Evolutionary conservation across 2,113 vertebrate genomes (phyloP).

Genomic region (Phyllostomus discolor): DNA sequence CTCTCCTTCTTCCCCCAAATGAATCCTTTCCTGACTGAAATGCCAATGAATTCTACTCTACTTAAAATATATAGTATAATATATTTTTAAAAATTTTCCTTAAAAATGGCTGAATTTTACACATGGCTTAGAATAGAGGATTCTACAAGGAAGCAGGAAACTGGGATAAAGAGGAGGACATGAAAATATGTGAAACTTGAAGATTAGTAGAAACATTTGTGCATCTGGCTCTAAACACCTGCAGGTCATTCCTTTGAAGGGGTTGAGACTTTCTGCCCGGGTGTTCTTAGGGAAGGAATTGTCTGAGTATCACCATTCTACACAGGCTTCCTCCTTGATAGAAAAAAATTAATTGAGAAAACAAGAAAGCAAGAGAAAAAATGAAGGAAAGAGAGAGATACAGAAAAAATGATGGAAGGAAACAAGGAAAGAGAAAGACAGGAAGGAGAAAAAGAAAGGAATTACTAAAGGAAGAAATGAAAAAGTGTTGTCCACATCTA

Average conservation of each 20-base stretch:
- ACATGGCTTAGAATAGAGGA: background rate
- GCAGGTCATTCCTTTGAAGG: background rate
- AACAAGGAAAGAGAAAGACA: background rate
- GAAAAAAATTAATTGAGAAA: background rate
- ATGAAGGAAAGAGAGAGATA: background rate
- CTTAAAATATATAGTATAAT: background rate
- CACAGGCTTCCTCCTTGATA: background rate
- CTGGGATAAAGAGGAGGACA: background rate
- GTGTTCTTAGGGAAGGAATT: background rate
- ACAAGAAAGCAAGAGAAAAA: background rate
- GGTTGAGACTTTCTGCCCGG: background rate
- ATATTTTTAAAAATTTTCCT: background rate
- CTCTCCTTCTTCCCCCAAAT: background rate
- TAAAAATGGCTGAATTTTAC: background rate
- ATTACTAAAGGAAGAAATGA: background rate
- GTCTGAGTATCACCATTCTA: background rate
- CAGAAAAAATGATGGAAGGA: background rate
- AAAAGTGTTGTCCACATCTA: background rate
- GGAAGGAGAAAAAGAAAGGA: background rate
- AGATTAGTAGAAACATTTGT: background rate
- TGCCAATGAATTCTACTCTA: background rate
- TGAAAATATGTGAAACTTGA: background rate
- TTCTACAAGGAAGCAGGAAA: background rate
- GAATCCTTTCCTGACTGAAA: background rate
- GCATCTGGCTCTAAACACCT: background rate